These are phyloP conservation scores for Allophyes oxyacanthae DNA, from an alignment of 2,888 invertebrate genomes.

Conservation along the genomic window DNA sequence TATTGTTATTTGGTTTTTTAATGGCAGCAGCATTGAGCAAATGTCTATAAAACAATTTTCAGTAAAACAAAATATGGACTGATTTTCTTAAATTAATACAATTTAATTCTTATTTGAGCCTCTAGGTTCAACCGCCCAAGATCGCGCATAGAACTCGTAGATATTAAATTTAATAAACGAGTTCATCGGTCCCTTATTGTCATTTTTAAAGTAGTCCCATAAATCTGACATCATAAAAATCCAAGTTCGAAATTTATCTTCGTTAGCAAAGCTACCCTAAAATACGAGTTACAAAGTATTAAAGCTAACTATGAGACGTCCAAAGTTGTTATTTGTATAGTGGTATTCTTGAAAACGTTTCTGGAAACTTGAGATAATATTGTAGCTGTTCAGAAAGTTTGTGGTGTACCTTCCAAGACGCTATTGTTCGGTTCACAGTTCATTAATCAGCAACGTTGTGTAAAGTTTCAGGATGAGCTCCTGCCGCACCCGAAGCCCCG, in stretches of 20 bases:
- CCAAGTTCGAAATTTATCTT: slow-evolving; percentile 41
- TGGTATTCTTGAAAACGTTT: slow-evolving; percentile 10
- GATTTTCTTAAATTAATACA: too few species aligned
- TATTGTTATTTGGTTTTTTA: not conserved
- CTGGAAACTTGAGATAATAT: slow-evolving; percentile 9
- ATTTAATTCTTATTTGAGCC: too few species aligned
- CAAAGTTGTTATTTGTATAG: slow-evolving; percentile 1
- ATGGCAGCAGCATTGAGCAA: not conserved
- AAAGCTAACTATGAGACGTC: not conserved
- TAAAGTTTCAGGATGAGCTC: slow-evolving; percentile 72
- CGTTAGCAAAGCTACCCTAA: slow-evolving; percentile 1
- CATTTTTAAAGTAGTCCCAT: slow-evolving; percentile 25
- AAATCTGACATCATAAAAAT: slow-evolving; percentile 44
- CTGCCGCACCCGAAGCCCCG: slow-evolving; percentile 68
- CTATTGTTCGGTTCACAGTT: slow-evolving; percentile 85
- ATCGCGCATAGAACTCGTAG: not conserved
- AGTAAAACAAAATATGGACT: too few species aligned
- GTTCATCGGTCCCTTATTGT: slow-evolving; percentile 17
- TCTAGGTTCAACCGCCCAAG: not conserved
- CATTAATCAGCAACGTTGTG: slow-evolving; percentile 83
- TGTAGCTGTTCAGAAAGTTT: slow-evolving; percentile 60
- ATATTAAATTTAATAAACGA: slow-evolving; percentile 25
- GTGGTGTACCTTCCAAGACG: slow-evolving; percentile 58
- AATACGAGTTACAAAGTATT: not conserved
- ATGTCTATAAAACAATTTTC: not conserved